Conservation (phyloP, 1,140 invertebrate genomes). For the Brachionus sp. region DNA sequence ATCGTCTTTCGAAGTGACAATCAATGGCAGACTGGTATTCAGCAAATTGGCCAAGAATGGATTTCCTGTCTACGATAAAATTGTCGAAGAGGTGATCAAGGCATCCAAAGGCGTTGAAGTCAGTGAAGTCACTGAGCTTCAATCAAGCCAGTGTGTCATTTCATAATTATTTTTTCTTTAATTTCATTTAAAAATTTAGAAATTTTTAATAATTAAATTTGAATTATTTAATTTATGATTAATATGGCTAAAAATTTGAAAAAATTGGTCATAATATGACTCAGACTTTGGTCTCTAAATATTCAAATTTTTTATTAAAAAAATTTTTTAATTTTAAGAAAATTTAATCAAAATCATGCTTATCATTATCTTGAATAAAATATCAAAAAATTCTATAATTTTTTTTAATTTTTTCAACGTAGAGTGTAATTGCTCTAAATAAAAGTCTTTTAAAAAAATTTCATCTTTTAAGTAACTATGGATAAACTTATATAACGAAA, state of each 20-base stretch:
- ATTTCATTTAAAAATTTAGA: not conserved
- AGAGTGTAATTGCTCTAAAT: constrained; percentile 29
- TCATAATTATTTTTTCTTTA: constrained; percentile 1
- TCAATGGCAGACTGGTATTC: constrained; percentile 39
- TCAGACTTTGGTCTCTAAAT: not conserved
- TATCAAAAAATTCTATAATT: not conserved
- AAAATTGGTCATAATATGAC: constrained; percentile 5
- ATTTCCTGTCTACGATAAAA: constrained; percentile 21
- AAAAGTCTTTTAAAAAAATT: not conserved
- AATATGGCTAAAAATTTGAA: constrained; percentile 23
- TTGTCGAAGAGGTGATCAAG: constrained; percentile 33
- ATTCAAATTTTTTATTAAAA: not conserved
- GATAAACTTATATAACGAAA: not conserved
- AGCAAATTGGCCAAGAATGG: constrained; percentile 9
- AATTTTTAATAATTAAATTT: not conserved
- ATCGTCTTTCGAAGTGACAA: constrained; percentile 43
- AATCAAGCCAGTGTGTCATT: constrained; percentile 20
- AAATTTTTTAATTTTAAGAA: not conserved
- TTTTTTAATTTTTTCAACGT: not conserved
- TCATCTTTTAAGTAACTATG: not conserved
- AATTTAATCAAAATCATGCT: not conserved
- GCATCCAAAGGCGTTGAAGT: not conserved
- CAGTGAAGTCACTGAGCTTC: not conserved
- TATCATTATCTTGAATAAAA: not conserved
- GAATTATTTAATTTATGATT: not conserved